These are phyloP conservation scores for Lycia hirtaria DNA, from an alignment of 2,888 invertebrate species.

Conservation along the genomic window DNA sequence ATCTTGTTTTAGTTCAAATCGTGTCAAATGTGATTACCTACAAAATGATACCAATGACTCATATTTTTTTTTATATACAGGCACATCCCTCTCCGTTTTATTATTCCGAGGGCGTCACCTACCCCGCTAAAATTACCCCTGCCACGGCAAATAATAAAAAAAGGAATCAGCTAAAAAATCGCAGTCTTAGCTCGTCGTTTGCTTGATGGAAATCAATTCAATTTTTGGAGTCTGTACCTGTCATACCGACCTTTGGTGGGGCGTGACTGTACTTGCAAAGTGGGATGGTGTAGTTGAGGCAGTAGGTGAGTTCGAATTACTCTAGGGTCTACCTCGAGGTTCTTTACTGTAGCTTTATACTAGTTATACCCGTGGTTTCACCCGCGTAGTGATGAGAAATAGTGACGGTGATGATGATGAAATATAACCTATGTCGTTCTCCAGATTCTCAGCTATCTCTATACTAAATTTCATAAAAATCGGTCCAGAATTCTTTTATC, in stretches of 20 bases:
- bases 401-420: too few relatives aligned
- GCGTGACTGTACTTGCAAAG: slow-evolving; percentile 55
- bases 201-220: slow-evolving; percentile 67
- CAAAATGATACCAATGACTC: too few relatives aligned
- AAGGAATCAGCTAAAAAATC: slow-evolving; percentile 58
- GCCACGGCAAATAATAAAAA: slow-evolving; percentile 57
- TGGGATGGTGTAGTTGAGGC: slow-evolving; percentile 13
- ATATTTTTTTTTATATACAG: neutral
- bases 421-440: too few relatives aligned
- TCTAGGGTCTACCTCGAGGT: neutral
- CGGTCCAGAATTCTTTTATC: too few relatives aligned
- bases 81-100: slow-evolving; percentile 27
- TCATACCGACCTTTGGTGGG: slow-evolving; percentile 58
- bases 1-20: too few relatives aligned
- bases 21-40: too few relatives aligned
- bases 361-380: too few relatives aligned
- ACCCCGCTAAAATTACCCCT: slow-evolving; percentile 52
- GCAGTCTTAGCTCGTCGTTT: slow-evolving; percentile 53
- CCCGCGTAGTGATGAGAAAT: too few relatives aligned
- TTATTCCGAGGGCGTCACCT: slow-evolving; percentile 44
- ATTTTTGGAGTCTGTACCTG: slow-evolving; percentile 60
- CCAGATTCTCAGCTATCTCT: too few relatives aligned
- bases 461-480: too few relatives aligned
- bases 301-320: slow-evolving; percentile 33
- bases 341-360: neutral